Conservation (phyloP, 2,113 vertebrate genomes). For the Octodon degus region DNA sequence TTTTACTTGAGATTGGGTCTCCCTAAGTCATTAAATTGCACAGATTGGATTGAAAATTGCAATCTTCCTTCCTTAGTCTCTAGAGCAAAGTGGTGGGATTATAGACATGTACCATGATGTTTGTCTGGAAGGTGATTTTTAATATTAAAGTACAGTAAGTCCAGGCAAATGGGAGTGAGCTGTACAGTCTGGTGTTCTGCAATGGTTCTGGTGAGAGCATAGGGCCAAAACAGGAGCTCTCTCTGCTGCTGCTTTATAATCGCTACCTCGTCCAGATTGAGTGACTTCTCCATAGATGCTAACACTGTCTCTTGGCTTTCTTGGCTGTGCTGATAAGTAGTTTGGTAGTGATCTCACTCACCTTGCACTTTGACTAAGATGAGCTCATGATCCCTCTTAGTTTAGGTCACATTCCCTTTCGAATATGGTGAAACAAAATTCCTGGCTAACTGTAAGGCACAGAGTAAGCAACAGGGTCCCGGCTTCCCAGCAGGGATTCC, state of each 20-base stretch:
- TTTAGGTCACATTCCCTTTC: slow-evolving; percentile 93
- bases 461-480: slow-evolving; percentile 90
- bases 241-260: slow-evolving; percentile 88
- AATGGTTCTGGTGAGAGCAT: neutral
- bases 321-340: slow-evolving; percentile 91
- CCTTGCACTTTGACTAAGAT: slow-evolving; percentile 94
- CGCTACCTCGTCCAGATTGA: slow-evolving; percentile 72
- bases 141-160: neutral
- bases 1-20: neutral
- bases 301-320: slow-evolving; percentile 47
- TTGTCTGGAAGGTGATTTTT: slow-evolving; percentile 18
- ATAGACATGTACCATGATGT: neutral
- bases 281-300: slow-evolving; percentile 86
- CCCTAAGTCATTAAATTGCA: neutral
- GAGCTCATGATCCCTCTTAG: slow-evolving; percentile 92
- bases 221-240: neutral
- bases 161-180: neutral
- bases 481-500: no score
- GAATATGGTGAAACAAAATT: slow-evolving; percentile 93
- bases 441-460: slow-evolving; percentile 93
- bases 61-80: neutral
- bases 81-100: neutral
- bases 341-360: slow-evolving; percentile 94
- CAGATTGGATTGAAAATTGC: neutral
- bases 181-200: neutral